Conservation (phyloP, 1,140 invertebrate genomes). For the Archivesica marissinica region DNA sequence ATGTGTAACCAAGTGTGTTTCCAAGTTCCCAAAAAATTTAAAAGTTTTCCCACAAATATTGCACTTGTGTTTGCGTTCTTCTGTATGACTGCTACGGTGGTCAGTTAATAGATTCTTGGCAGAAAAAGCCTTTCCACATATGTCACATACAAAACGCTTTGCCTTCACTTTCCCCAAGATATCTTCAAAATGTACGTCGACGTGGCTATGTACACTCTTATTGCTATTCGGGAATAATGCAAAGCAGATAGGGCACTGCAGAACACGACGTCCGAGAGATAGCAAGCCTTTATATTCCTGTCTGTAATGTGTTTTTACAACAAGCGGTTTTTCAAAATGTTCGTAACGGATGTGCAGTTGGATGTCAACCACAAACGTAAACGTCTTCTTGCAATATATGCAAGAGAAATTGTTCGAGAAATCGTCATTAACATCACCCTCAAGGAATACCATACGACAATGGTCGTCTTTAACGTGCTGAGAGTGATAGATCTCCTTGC, state of each 20-base stretch:
- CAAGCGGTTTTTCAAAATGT: background rate
- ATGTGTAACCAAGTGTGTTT: background rate
- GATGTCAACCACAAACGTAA: background rate
- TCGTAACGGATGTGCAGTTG: background rate
- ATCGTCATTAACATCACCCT: background rate
- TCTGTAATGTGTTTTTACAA: background rate
- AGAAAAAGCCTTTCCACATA: background rate
- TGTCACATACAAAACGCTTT: background rate
- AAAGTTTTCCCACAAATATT: background rate
- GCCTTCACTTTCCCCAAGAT: background rate
- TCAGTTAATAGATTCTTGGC: background rate
- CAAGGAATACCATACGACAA: background rate
- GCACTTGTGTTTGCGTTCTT: background rate
- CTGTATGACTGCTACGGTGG: background rate
- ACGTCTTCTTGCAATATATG: background rate
- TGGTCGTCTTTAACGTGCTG: background rate
- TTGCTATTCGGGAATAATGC: background rate
- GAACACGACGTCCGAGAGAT: background rate
- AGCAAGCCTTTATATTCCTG: background rate
- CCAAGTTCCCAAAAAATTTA: background rate
- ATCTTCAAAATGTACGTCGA: background rate
- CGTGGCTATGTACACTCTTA: background rate
- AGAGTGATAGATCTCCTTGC: background rate
- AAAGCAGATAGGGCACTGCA: background rate
- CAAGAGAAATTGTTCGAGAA: background rate